phyloP scores from a whole-genome alignment of 2,888 invertebrate genomes.

The Dioctria rufipes region DNA sequence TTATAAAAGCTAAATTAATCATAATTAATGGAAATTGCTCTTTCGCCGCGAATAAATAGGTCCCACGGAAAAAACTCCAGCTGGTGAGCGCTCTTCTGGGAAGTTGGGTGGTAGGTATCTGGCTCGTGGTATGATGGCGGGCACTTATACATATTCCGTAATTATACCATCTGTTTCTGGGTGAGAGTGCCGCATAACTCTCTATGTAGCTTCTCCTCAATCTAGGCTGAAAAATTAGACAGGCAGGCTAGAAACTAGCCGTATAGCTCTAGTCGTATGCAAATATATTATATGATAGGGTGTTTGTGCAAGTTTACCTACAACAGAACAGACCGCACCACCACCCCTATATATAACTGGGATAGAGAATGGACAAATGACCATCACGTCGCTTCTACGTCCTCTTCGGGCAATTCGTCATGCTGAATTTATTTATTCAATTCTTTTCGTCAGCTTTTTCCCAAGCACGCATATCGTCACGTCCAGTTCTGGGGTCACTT shows the following conservation, averaged over 20 bases:
- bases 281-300: neutral
- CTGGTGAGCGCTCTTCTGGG: neutral
- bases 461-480: conserved; percentile 3
- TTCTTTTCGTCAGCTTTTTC: conserved; percentile 19
- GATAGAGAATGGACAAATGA: neutral
- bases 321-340: neutral
- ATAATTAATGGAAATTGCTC: conserved; percentile 22
- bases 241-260: neutral
- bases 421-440: conserved; percentile 3
- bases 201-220: neutral
- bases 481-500: neutral
- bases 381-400: neutral
- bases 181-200: neutral
- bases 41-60: neutral
- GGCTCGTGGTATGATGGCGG: too few species aligned
- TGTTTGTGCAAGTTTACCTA: neutral
- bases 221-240: neutral
- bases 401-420: neutral
- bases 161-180: neutral
- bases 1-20: conserved; percentile 19
- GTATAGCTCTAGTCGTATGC: neutral
- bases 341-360: neutral
- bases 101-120: neutral
- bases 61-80: conserved; percentile 2
- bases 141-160: neutral